Evolutionary conservation across 2,888 invertebrate species (phyloP), one percentile per base, ranked within the genome.

Genomic region (Epistrophe grossulariae): DNA sequence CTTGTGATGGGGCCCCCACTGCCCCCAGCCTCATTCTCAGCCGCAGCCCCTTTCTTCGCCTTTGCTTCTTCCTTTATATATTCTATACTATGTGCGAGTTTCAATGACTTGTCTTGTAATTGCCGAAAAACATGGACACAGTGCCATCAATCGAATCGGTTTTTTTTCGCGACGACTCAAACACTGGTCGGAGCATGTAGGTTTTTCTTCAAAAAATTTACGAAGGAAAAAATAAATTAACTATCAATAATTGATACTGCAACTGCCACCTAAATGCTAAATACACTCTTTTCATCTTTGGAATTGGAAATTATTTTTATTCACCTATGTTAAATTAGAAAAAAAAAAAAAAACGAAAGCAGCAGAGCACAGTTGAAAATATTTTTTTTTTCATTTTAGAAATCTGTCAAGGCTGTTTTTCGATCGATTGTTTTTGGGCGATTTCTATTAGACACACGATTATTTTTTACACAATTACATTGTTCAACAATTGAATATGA

Each of bases 371-470:
- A 76, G 68, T 71, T 66, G 59, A 79, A 74, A 71, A 57, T 84
- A 79, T 38, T 66, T 60, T 85, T 79, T 43, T 88, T 55, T 81
- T 68, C 66, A 76, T 83, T 77, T 64, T 38, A 78, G 74, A 87
- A 79, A 87, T 79, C 87, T 83, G 89, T 90, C 90, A 90, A 90
- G 90, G 90, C 89, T 90, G 89, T 90, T 90, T 88, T 90, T 88
- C 88, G 89, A 90, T 89, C 89, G 89, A 89, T 90, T 90, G 89
- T 89, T 89, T 89, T 89, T 64, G 55, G 83, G 81, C 77, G 83
- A 79, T 72, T 77, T 68, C 10, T 19, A 28, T 43, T 24, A 45
- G 60, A 38, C 35, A 55, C 66, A 35, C 64, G 1, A 28, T 64
- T 43, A 17, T 38, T 71, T 66, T 72, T 50, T 84, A 10, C 59